Conservation (phyloP, 2,113 vertebrate species). For the Diadophis punctatus region DNA sequence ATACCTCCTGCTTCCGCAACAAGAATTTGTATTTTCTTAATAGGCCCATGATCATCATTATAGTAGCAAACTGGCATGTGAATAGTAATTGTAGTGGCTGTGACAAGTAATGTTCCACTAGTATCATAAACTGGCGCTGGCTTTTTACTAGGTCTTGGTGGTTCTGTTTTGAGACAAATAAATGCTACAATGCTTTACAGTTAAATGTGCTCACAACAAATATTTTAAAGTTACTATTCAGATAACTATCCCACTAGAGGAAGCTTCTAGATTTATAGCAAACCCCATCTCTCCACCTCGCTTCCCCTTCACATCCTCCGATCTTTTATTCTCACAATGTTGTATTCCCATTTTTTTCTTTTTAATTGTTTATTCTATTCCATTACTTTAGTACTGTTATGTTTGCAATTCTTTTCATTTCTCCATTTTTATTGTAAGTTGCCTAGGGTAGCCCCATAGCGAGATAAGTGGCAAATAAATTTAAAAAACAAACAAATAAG, state of each 20-base stretch:
- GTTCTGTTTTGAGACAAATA: constrained; percentile 73
- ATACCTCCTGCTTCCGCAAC: constrained; percentile 90
- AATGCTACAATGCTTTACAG: constrained; percentile 18
- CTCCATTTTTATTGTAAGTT: neutral
- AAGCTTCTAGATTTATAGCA: neutral
- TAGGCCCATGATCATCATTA: constrained; percentile 90
- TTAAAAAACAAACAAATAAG: neutral
- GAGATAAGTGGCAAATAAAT: neutral
- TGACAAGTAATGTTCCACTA: constrained; percentile 80
- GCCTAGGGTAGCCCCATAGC: neutral
- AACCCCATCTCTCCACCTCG: neutral
- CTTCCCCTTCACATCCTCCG: neutral
- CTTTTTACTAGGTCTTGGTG: constrained; percentile 80
- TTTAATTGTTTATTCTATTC: neutral
- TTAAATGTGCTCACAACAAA: neutral
- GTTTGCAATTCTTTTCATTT: neutral
- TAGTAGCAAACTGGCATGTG: constrained; percentile 92
- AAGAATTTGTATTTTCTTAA: constrained; percentile 90
- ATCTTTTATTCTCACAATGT: neutral
- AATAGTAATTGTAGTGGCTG: constrained; percentile 87
- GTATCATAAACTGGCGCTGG: constrained; percentile 78
- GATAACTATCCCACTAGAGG: neutral
- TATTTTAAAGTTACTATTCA: neutral
- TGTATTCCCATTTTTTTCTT: neutral
- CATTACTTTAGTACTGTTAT: neutral